Conservation (phyloP, 2,888 invertebrate species). For the Apotomis turbidana region DNA sequence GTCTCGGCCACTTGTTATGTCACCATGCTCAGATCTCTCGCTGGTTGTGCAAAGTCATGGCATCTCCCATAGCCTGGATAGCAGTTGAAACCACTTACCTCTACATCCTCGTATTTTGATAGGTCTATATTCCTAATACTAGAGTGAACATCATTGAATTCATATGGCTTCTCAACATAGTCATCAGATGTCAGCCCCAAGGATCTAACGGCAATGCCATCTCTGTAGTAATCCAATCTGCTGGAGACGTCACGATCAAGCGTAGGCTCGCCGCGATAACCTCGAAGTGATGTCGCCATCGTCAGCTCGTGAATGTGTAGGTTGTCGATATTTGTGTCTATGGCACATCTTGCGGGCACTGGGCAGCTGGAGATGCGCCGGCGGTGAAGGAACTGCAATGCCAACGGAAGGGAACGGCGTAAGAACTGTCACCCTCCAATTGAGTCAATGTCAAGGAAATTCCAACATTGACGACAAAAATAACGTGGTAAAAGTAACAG, state of each 20-base stretch:
- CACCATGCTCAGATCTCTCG: too few relatives aligned
- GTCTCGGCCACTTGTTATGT: too few relatives aligned
- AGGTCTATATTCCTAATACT: slow-evolving; percentile 69
- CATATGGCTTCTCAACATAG: slow-evolving; percentile 66
- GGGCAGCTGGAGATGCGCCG: slow-evolving; percentile 76
- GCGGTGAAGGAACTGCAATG: slow-evolving; percentile 67
- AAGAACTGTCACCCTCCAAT: slow-evolving; percentile 50
- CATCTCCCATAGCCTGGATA: neutral
- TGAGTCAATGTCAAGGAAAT: slow-evolving; percentile 66
- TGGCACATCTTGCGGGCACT: slow-evolving; percentile 58
- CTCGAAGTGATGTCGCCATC: slow-evolving; percentile 47
- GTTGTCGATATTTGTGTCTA: slow-evolving; percentile 64
- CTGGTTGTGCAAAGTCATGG: too few relatives aligned
- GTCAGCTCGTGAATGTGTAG: slow-evolving; percentile 59
- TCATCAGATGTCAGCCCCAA: slow-evolving; percentile 69
- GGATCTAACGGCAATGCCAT: slow-evolving; percentile 59
- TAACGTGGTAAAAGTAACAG: too few relatives aligned
- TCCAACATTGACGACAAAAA: slow-evolving; percentile 29
- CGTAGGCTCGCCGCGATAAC: slow-evolving; percentile 28
- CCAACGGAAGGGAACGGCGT: neutral
- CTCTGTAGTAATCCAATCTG: slow-evolving; percentile 49
- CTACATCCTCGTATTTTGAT: slow-evolving; percentile 61
- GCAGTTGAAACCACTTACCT: slow-evolving; percentile 51
- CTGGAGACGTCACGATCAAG: slow-evolving; percentile 44
- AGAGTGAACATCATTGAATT: slow-evolving; percentile 56